Conservation (phyloP, 2,888 invertebrate genomes). For the Dromius quadrimaculatus region DNA sequence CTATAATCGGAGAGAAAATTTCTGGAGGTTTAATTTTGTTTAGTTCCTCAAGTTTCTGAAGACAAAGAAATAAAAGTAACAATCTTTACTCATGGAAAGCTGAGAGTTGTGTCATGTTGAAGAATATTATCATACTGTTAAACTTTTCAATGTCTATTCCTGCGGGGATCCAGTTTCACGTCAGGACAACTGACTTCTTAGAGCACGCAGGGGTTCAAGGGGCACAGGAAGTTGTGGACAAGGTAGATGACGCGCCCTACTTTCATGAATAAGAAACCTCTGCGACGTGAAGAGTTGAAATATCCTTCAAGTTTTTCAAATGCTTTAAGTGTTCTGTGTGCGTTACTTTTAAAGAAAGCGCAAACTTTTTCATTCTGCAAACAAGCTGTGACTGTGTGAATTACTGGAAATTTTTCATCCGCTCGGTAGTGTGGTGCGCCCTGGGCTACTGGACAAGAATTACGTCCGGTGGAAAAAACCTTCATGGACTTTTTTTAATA, state of each 20-base stretch:
- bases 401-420: slow-evolving; percentile 35
- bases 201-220: not conserved
- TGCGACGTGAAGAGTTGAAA: slow-evolving; percentile 40
- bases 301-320: slow-evolving; percentile 47
- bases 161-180: not conserved
- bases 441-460: slow-evolving; percentile 11
- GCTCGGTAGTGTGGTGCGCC: slow-evolving; percentile 3
- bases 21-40: too few relatives aligned
- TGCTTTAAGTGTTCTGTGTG: slow-evolving; percentile 46
- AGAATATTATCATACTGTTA: slow-evolving; percentile 1
- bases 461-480: slow-evolving; percentile 20
- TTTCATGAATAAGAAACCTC: slow-evolving; percentile 21
- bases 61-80: too few relatives aligned
- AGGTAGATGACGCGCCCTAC: slow-evolving; percentile 20
- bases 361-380: slow-evolving; percentile 47
- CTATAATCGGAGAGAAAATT: too few relatives aligned
- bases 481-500: slow-evolving; percentile 12
- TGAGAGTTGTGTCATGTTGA: slow-evolving; percentile 6
- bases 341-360: slow-evolving; percentile 30
- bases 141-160: slow-evolving; percentile 8
- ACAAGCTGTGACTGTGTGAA: slow-evolving; percentile 38
- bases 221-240: not conserved
- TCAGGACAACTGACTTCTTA: not conserved
- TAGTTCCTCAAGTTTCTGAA: too few relatives aligned
- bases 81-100: too few relatives aligned